phyloP scores from a whole-genome alignment of 2,113 vertebrate species.

The Atlantisia rogersi region DNA sequence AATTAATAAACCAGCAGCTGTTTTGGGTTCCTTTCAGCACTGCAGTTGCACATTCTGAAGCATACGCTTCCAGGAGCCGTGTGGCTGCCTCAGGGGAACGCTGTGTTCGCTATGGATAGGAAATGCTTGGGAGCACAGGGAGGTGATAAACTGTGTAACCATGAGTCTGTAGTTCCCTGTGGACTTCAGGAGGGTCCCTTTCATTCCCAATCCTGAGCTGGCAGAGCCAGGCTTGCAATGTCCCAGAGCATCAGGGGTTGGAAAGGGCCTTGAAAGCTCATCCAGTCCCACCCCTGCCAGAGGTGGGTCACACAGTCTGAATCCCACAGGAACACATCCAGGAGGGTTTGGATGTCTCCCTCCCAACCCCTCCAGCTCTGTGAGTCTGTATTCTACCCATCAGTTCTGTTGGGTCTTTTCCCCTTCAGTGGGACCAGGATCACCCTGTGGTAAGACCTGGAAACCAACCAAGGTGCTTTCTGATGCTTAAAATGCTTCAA shows the following conservation, averaged over 20 bases:
- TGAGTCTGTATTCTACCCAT: background rate
- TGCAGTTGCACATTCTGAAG: background rate
- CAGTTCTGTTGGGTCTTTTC: fast-evolving
- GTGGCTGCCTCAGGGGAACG: background rate
- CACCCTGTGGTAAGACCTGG: background rate
- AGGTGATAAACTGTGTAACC: background rate
- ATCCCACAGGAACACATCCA: too few species aligned
- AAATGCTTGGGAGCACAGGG: background rate
- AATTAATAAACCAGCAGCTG: background rate
- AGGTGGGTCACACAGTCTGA: too few species aligned
- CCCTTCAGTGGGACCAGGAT: fast-evolving
- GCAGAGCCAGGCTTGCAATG: background rate
- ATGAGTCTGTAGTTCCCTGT: background rate
- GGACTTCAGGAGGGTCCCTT: fast-evolving
- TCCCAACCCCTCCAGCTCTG: too few species aligned
- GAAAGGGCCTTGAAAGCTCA: too few species aligned
- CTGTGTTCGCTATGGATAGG: background rate
- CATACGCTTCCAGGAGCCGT: too few species aligned
- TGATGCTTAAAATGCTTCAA: fast-evolving
- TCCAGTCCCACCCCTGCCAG: too few species aligned
- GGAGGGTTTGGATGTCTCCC: too few species aligned
- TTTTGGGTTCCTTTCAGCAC: too few species aligned
- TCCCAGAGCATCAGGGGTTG: too few species aligned
- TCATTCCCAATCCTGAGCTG: background rate
- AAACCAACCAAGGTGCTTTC: background rate